Conservation (phyloP, 2,797 vertebrate genomes). For the Carcharodon carcharias region DNA sequence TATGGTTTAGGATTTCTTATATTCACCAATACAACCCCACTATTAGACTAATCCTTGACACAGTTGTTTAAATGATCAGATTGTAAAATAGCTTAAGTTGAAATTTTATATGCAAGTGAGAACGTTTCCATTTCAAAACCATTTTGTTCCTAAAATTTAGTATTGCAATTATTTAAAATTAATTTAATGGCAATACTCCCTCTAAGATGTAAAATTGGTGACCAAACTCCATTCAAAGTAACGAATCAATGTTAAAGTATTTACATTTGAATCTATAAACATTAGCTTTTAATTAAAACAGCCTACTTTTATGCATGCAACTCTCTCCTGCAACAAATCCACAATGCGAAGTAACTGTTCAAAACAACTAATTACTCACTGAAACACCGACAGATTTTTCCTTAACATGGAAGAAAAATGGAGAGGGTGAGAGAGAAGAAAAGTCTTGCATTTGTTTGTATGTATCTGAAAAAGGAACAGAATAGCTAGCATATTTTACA, state of each 20-base stretch:
- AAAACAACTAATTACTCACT: slow-evolving; percentile 51
- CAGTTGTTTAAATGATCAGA: neutral
- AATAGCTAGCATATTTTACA: neutral
- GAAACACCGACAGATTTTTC: slow-evolving; percentile 47
- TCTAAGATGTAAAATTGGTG: neutral
- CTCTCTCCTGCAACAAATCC: neutral
- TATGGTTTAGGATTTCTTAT: neutral
- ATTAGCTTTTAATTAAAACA: neutral
- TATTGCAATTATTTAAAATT: neutral
- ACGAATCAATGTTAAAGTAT: neutral
- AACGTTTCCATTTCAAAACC: neutral
- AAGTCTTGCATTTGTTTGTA: slow-evolving; percentile 40
- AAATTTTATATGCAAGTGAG: neutral
- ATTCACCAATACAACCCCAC: neutral
- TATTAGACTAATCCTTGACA: neutral
- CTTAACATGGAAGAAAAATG: slow-evolving; percentile 54
- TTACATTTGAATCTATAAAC: neutral
- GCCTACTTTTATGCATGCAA: neutral
- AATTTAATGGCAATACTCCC: neutral
- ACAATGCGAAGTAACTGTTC: neutral
- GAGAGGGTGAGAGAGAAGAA: slow-evolving; percentile 52
- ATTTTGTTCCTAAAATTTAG: neutral
- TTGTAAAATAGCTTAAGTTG: neutral
- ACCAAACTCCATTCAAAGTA: neutral
- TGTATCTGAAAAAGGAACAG: slow-evolving; percentile 46